Evolutionary conservation across 2,113 vertebrate genomes (phyloP).

Genomic region (Fregata magnificens): DNA sequence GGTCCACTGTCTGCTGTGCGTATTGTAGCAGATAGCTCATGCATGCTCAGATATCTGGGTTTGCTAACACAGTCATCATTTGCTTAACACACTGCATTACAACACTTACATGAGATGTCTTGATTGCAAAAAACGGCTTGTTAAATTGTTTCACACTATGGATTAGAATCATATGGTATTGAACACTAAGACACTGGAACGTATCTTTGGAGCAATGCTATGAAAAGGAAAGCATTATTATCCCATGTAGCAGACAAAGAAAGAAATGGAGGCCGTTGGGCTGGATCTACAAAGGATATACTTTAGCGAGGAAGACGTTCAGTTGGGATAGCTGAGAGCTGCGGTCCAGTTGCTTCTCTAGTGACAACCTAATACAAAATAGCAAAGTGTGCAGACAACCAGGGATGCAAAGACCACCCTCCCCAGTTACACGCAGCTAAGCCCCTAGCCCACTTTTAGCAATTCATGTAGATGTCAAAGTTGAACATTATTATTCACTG

Average conservation of each 20-base stretch:
- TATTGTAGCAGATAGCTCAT: not conserved
- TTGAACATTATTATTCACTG: not conserved
- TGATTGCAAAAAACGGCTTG: not conserved
- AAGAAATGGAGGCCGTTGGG: not conserved
- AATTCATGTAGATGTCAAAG: not conserved
- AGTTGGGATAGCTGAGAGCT: not conserved
- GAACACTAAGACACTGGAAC: not conserved
- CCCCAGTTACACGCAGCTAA: accelerated
- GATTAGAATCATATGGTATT: not conserved
- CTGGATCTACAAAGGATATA: not conserved
- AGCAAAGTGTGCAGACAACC: not conserved
- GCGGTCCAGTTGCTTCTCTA: not conserved
- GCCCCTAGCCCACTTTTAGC: not conserved
- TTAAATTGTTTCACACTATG: not conserved
- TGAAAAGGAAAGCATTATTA: not conserved
- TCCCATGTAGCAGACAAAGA: not conserved
- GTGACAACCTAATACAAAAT: not conserved
- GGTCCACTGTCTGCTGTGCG: not conserved
- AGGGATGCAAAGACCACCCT: not conserved
- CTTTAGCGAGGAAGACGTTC: not conserved
- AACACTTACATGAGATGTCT: not conserved
- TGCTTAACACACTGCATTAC: not conserved
- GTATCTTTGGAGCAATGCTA: not conserved
- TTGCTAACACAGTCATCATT: not conserved
- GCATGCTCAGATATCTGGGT: not conserved